These are phyloP conservation scores for Heliocidaris erythrogramma DNA, from an alignment of 35 echinoderm and acorn worm genomes.

Conservation along the genomic window DNA sequence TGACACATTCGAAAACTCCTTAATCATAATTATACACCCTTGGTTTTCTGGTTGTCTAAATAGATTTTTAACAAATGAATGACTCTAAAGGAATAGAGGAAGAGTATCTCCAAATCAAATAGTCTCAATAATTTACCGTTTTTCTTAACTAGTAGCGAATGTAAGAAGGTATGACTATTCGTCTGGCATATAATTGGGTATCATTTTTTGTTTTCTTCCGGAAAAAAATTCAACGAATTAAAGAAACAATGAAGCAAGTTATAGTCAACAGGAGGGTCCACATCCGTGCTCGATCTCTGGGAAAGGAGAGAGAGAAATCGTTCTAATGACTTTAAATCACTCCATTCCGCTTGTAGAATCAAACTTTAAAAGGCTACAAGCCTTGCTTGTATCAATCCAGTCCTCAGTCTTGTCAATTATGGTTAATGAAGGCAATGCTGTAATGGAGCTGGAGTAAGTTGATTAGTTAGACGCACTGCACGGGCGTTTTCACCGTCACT, in stretches of 20 bases:
- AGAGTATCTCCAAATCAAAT: too few species aligned
- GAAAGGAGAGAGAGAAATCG: not conserved
- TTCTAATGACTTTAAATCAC: not conserved
- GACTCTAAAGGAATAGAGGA: too few species aligned
- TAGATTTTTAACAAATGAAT: too few species aligned
- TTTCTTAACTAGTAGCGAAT: too few species aligned
- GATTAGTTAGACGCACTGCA: not conserved
- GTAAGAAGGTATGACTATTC: too few species aligned
- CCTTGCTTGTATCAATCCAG: not conserved
- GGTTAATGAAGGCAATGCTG: not conserved
- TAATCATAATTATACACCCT: too few species aligned
- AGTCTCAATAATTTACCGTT: too few species aligned
- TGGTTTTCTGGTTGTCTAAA: too few species aligned
- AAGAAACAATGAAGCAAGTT: not conserved
- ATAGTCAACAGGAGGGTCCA: not conserved
- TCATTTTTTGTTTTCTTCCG: too few species aligned
- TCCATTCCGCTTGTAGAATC: not conserved
- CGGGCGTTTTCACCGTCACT: conserved; percentile 19
- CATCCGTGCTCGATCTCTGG: not conserved
- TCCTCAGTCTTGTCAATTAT: not conserved
- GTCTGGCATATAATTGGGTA: too few species aligned
- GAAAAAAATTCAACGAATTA: not conserved
- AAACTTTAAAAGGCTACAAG: not conserved
- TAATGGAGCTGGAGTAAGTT: not conserved
- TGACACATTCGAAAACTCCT: too few species aligned